A percentile compares a stretch with the other conserved stretches of the same genome.
phyloP scores from a whole-genome alignment of 2,113 vertebrate genomes.

The Vulpes lagopus region DNA sequence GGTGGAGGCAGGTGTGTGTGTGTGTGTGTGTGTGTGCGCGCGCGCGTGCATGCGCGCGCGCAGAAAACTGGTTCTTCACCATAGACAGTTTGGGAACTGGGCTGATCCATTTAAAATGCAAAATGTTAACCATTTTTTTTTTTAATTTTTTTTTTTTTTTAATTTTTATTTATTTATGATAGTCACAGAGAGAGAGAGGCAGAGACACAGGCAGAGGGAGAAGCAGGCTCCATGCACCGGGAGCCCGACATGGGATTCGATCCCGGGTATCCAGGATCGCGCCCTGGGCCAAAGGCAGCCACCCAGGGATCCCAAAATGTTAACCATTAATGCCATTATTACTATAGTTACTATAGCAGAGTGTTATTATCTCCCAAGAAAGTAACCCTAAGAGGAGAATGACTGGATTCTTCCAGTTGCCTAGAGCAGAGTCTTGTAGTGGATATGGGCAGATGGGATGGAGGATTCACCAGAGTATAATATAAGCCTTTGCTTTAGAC shows the following conservation, averaged over 20 bases:
- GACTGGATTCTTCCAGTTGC: background rate
- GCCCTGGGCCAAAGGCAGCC: too few species aligned
- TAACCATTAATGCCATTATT: slow-evolving; percentile 11
- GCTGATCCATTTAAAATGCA: slow-evolving; percentile 20
- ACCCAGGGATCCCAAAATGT: background rate
- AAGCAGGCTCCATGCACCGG: too few species aligned
- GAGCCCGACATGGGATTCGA: too few species aligned
- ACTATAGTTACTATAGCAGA: background rate
- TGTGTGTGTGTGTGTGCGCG: too few species aligned
- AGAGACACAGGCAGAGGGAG: too few species aligned
- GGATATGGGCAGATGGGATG: background rate
- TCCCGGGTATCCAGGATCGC: too few species aligned
- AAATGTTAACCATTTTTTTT: background rate
- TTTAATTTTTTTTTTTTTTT: too few species aligned
- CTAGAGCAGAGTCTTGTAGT: background rate
- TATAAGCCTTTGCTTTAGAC: background rate
- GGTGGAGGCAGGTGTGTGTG: too few species aligned
- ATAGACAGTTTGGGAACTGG: slow-evolving; percentile 31
- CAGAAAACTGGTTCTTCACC: background rate
- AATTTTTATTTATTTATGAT: too few species aligned
- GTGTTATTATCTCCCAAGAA: background rate
- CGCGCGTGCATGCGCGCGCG: too few species aligned
- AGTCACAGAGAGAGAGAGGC: too few species aligned
- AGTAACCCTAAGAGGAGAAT: background rate
- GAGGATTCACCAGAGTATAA: background rate